phyloP scores from a whole-genome alignment of 2,888 invertebrate species.

The Galeopsomyia nigrocyanea region DNA sequence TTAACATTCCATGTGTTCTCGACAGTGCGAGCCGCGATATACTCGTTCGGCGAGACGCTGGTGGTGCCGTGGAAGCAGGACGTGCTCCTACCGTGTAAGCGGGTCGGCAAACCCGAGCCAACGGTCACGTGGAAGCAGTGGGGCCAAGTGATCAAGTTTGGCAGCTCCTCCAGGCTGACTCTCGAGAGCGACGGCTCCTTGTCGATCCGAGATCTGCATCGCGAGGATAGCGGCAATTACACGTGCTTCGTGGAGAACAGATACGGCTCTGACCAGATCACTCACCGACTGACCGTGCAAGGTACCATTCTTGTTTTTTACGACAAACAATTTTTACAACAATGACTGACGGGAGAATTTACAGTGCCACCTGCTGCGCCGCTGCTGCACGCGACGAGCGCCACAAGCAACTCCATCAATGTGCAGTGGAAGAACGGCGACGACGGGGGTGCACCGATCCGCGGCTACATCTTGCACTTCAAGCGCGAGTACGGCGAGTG shows the following conservation, averaged over 20 bases:
- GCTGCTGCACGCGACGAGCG: slow-evolving; percentile 82
- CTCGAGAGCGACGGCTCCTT: slow-evolving; percentile 78
- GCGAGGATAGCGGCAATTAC: slow-evolving; percentile 90
- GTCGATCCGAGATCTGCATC: slow-evolving; percentile 82
- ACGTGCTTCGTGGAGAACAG: slow-evolving; percentile 89
- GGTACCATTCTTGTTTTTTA: slow-evolving; percentile 61
- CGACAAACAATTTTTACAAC: slow-evolving; percentile 8
- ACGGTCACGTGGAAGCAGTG: slow-evolving; percentile 85
- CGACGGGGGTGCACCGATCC: slow-evolving; percentile 76
- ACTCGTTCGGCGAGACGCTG: slow-evolving; percentile 67
- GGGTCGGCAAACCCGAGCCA: slow-evolving; percentile 86
- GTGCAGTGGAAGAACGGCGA: slow-evolving; percentile 86
- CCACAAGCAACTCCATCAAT: slow-evolving; percentile 86
- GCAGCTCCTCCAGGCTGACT: slow-evolving; percentile 77
- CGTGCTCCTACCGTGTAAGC: slow-evolving; percentile 84
- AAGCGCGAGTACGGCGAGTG: slow-evolving; percentile 92
- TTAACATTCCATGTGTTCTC: too few relatives aligned
- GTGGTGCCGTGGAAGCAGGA: slow-evolving; percentile 87
- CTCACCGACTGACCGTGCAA: slow-evolving; percentile 78
- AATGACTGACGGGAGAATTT: slow-evolving; percentile 67
- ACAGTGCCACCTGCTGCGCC: slow-evolving; percentile 91
- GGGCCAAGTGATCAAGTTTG: slow-evolving; percentile 77
- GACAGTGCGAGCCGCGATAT: slow-evolving; percentile 68
- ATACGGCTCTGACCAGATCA: slow-evolving; percentile 86
- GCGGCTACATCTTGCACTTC: slow-evolving; percentile 90